phyloP scores from a whole-genome alignment of 35 echinoderm and acorn worm species.

The Eucidaris tribuloides region DNA sequence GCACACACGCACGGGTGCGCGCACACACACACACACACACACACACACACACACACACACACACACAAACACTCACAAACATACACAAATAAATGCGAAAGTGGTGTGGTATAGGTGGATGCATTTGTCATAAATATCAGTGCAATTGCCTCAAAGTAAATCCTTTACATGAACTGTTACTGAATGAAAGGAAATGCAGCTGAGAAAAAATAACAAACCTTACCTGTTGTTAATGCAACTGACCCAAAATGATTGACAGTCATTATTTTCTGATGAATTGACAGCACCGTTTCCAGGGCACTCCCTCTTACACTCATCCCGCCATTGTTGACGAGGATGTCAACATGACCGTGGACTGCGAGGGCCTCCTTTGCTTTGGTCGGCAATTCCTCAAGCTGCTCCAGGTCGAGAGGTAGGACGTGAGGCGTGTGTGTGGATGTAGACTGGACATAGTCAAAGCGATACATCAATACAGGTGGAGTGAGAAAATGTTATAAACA shows the following conservation, averaged over 20 bases:
- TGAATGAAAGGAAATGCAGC: not conserved
- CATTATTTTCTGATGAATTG: slow-evolving; percentile 87
- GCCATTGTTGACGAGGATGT: slow-evolving; percentile 90
- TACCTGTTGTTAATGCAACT: slow-evolving; percentile 86
- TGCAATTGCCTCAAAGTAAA: too few species aligned
- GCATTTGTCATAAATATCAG: too few species aligned
- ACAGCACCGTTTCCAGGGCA: slow-evolving; percentile 55
- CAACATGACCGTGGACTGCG: slow-evolving; percentile 43
- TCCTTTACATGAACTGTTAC: not conserved
- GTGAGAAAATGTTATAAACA: too few species aligned
- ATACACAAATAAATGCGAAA: too few species aligned
- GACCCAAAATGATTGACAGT: slow-evolving; percentile 95
- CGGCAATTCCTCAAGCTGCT: slow-evolving; percentile 39
- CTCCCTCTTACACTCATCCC: slow-evolving; percentile 50
- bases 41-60: too few species aligned
- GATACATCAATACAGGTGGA: too few species aligned
- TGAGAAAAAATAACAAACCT: too few species aligned
- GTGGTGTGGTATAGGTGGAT: not conserved
- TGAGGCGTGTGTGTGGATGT: slow-evolving; percentile 49
- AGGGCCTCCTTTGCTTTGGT: slow-evolving; percentile 52
- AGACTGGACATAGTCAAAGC: too few species aligned
- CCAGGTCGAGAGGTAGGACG: slow-evolving; percentile 70
- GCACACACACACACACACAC: too few species aligned
- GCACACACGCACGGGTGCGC: too few species aligned
- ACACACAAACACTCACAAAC: too few species aligned